A percentile compares a stretch with the other conserved stretches of the same genome.
Evolutionary conservation across 2,888 invertebrate genomes (phyloP).

Genomic region (Lucinisca nassula): DNA sequence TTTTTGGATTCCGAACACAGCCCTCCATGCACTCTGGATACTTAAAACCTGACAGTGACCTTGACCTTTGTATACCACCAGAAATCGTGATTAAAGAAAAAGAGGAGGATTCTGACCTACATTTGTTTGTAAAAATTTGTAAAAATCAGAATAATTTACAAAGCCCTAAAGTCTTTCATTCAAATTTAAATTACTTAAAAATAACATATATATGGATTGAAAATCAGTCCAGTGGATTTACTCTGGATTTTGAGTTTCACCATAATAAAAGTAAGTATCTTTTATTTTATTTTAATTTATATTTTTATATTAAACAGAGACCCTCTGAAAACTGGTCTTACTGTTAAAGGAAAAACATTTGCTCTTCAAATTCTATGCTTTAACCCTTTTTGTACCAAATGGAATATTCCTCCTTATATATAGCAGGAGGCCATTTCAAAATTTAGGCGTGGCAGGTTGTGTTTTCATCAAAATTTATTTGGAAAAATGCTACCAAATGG

Average conservation of each 20-base stretch:
- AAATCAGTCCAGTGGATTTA: slow-evolving; percentile 79
- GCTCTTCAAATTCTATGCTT: no score
- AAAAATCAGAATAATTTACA: slow-evolving; percentile 70
- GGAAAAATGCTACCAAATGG: no score
- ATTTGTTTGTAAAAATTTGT: slow-evolving; percentile 69
- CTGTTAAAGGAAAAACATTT: no score
- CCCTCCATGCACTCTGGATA: slow-evolving; percentile 69
- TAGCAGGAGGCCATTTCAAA: no score
- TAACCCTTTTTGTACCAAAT: no score
- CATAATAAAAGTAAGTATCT: slow-evolving; percentile 70
- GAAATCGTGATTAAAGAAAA: slow-evolving; percentile 72
- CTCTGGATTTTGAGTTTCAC: slow-evolving; percentile 77
- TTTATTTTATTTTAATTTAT: not conserved
- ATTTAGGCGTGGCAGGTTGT: no score
- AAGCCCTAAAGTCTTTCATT: slow-evolving; percentile 81
- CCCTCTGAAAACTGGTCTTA: no score
- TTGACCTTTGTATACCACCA: slow-evolving; percentile 70
- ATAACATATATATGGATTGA: slow-evolving; percentile 78
- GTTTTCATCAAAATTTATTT: no score
- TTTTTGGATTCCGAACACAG: slow-evolving; percentile 75
- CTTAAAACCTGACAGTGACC: slow-evolving; percentile 46
- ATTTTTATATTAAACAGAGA: no score
- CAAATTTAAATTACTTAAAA: slow-evolving; percentile 76
- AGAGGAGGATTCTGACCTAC: slow-evolving; percentile 28
- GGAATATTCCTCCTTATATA: no score